Evolutionary conservation across 2,888 invertebrate genomes (phyloP).

Genomic region (Acleris laterana): DNA sequence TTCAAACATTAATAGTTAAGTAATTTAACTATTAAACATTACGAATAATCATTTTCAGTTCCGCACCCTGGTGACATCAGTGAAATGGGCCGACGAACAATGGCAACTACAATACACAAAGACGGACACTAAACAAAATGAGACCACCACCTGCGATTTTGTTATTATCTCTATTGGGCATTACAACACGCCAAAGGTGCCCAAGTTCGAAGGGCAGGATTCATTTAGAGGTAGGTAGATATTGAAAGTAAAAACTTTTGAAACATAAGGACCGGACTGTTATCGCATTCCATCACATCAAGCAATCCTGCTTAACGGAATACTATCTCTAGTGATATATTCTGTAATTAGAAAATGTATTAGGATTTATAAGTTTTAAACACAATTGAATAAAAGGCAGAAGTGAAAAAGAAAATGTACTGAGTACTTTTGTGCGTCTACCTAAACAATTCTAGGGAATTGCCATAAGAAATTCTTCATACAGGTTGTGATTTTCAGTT

Average conservation of each 20-base stretch:
- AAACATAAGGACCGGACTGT: background rate
- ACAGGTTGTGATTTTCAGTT: no score
- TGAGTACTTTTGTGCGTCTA: no score
- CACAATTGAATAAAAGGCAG: no score
- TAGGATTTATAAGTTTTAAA: no score
- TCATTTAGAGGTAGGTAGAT: conserved; percentile 64
- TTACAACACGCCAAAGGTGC: conserved; percentile 62
- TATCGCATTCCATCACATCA: no score
- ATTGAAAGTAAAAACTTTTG: conserved; percentile 2
- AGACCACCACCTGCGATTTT: conserved; percentile 83
- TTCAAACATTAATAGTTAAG: no score
- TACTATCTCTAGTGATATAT: no score
- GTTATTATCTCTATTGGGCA: conserved; percentile 89
- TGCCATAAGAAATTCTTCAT: no score
- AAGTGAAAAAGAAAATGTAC: no score
- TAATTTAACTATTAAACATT: background rate
- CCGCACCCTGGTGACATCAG: conserved; percentile 71
- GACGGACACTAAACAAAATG: conserved; percentile 63
- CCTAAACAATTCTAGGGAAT: no score
- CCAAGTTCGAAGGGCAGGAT: conserved; percentile 61
- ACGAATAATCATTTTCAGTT: conserved; percentile 58
- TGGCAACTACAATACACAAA: conserved; percentile 81
- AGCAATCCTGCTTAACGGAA: no score
- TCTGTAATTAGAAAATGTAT: no score
- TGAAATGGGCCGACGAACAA: conserved; percentile 62